Base-by-base conservation (phyloP, 2,113 vertebrate genomes). In the Podarcis muralis region DNA sequence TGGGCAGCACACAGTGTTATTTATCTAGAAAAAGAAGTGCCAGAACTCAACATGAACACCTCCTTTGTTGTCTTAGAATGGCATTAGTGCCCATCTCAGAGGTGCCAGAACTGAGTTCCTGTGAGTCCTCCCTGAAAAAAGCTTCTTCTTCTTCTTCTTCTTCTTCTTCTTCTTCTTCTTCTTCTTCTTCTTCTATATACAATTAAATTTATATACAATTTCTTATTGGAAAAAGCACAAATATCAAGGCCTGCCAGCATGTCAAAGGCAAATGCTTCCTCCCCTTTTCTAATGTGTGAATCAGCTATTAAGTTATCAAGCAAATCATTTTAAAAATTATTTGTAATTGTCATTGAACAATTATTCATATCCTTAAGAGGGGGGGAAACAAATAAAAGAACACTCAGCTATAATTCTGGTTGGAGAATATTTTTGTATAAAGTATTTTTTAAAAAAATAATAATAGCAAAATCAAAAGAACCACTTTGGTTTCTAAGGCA, bases 401-500 rank as follows among this genome's bases (percentile, higher is more conserved):
- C 89, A 93, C 89, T 48, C 37, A 93, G 87, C 88, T 95, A 93
- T 95, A 93, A 93, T 90, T 84, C 88, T 87, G 91, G 92, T 92
- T 95, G 87, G 90, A 92, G 37, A 32, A 23, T 43, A 68, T 30
- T 83, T 83, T 83, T 92, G 92, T 93, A 77, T 88, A 84, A 62
- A 62, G 18, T 62, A 62, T 87, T 57, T 82, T 89, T 90, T 82
- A 35, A 40, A 40, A 40, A 43, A 43, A 43, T 6, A 43, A 6
- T 11, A 11, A 48, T 91, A 87, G 83, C 91, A 93, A 94, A 93
- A 96, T 84, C 72, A 62, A 94, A 93, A 91, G 89, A 92, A 87
- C 87, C 93, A 3, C 91, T 94, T 91, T 91, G 92, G 92, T 92
- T 94, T 95, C 91, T 92, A 86, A 94, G 94, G 92, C 94, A 30